Evolutionary conservation across 2,888 invertebrate species (phyloP).

Genomic region (Monoplex corrugatus): DNA sequence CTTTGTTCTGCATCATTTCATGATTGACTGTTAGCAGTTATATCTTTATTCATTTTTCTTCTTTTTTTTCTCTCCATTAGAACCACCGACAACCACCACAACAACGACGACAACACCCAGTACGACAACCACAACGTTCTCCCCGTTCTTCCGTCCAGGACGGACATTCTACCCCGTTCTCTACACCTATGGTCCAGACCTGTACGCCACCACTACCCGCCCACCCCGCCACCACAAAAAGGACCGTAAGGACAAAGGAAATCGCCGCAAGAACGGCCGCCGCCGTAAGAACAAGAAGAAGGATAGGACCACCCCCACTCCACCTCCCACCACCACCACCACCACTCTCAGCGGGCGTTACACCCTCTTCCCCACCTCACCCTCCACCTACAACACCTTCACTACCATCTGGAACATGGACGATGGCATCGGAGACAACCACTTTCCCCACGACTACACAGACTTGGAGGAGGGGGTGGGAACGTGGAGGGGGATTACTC

Average conservation of each 20-base stretch:
- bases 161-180: not conserved
- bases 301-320: constrained; percentile 35
- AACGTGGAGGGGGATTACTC: not conserved
- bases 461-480: not conserved
- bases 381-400: not conserved
- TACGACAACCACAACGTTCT: constrained; percentile 47
- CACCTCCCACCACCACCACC: constrained; percentile 33
- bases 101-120: constrained; percentile 60
- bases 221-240: constrained; percentile 6
- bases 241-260: constrained; percentile 31
- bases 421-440: constrained; percentile 13
- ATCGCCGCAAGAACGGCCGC: constrained; percentile 51
- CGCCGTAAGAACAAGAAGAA: constrained; percentile 52
- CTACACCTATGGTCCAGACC: constrained; percentile 21
- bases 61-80: constrained; percentile 56
- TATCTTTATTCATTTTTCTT: too few relatives aligned
- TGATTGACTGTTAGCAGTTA: too few relatives aligned
- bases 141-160: not conserved
- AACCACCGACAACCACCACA: constrained; percentile 62
- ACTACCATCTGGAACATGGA: constrained; percentile 53
- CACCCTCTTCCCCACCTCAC: not conserved
- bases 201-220: constrained; percentile 42
- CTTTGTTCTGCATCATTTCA: too few relatives aligned
- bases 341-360: not conserved
- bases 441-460: not conserved